Conservation (phyloP, 2,113 vertebrate species). For the Scolopax mira region DNA sequence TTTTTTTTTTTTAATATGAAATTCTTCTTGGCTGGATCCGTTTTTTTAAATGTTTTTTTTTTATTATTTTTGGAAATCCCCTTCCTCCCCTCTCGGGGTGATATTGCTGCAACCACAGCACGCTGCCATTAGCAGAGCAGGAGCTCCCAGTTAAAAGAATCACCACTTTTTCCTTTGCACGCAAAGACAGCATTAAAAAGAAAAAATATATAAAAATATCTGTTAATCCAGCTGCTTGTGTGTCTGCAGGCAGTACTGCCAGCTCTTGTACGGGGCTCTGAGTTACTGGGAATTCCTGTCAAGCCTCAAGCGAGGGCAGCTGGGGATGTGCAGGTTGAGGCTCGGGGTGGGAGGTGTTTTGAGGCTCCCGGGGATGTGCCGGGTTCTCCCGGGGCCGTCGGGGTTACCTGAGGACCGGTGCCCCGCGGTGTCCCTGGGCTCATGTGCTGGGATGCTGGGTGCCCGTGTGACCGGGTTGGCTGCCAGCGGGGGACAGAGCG, state of each 20-base stretch:
- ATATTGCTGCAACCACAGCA: not conserved
- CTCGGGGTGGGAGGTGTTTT: not conserved
- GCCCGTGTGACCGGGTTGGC: not conserved
- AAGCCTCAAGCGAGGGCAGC: not conserved
- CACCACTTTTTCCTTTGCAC: not conserved
- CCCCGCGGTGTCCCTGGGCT: accelerated
- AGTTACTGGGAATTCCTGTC: not conserved
- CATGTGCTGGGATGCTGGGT: not conserved
- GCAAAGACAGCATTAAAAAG: not conserved
- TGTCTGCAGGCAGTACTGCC: not conserved
- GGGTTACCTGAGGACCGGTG: not conserved
- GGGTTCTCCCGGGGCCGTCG: not conserved
- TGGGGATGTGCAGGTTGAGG: not conserved
- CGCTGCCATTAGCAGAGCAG: accelerated
- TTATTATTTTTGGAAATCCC: not conserved
- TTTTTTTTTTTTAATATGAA: not conserved
- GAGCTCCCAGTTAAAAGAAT: not conserved
- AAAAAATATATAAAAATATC: not conserved
- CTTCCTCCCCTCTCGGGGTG: not conserved
- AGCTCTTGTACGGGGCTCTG: accelerated
- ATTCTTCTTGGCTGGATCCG: accelerated
- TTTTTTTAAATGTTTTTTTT: not conserved
- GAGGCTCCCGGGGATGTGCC: accelerated
- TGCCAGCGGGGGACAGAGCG: not conserved
- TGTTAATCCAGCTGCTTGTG: accelerated